Evolutionary conservation across 2,113 vertebrate species (phyloP).

Genomic region (Cololabis saira): DNA sequence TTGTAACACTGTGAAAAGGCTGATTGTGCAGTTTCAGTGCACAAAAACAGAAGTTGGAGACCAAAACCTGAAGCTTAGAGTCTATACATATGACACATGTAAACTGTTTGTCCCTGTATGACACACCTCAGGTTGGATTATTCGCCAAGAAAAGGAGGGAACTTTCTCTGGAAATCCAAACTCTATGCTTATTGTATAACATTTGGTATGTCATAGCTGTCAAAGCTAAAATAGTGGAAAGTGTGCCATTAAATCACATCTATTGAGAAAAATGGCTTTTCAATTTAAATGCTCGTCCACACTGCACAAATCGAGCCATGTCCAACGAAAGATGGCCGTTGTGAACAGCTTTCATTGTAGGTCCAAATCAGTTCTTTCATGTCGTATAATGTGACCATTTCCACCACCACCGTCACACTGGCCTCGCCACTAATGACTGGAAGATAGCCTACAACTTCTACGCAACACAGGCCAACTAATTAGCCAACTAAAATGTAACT

Average conservation of each 20-base stretch:
- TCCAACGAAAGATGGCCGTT: too few species aligned
- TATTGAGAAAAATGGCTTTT: not conserved
- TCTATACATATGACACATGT: slow-evolving; percentile 11
- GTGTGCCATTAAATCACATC: not conserved
- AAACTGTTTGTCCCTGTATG: not conserved
- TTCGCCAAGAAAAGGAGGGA: not conserved
- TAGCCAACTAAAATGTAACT: too few species aligned
- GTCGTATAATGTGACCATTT: too few species aligned
- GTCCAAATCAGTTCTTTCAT: too few species aligned
- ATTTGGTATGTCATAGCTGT: slow-evolving; percentile 5
- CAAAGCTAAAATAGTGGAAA: not conserved
- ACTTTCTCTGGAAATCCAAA: slow-evolving; percentile 2
- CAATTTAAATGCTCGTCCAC: too few species aligned
- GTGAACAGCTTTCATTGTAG: too few species aligned
- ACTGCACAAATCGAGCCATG: too few species aligned
- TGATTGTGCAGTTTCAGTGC: slow-evolving; percentile 60
- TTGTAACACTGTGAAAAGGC: slow-evolving; percentile 67
- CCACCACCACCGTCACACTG: too few species aligned
- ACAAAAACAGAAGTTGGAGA: slow-evolving; percentile 55
- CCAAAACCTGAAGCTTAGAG: slow-evolving; percentile 33
- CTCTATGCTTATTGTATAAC: not conserved
- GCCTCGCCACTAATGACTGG: too few species aligned
- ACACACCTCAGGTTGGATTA: not conserved
- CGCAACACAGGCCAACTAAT: too few species aligned
- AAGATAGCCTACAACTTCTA: too few species aligned